These are phyloP conservation scores for Adrianichthys oophorus DNA, from an alignment of 2,797 vertebrate genomes.

Conservation along the genomic window DNA sequence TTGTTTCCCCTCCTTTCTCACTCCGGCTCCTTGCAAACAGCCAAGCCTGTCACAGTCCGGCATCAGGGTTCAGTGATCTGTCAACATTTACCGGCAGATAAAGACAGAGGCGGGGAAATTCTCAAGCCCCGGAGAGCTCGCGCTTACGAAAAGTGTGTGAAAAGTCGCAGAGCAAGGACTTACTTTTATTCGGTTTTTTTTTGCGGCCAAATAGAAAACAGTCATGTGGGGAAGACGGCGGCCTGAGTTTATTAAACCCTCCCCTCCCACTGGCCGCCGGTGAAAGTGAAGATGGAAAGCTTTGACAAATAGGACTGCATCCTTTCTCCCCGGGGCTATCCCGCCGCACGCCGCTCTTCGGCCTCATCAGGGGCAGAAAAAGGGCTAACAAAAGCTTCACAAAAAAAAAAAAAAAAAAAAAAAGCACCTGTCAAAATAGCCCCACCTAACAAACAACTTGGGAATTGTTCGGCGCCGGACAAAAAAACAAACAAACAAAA, in stretches of 20 bases:
- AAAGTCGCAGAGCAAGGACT: constrained; percentile 72
- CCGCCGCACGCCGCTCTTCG: constrained; percentile 30
- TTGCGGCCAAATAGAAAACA: constrained; percentile 89
- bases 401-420: too few relatives aligned
- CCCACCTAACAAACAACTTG: constrained; percentile 63
- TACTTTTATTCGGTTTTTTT: constrained; percentile 88
- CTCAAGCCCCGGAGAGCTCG: constrained; percentile 83
- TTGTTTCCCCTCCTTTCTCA: constrained; percentile 68
- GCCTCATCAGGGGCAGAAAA: constrained; percentile 37
- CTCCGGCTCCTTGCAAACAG: constrained; percentile 76
- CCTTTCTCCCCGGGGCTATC: constrained; percentile 82
- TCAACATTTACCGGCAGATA: constrained; percentile 90
- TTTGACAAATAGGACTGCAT: constrained; percentile 93
- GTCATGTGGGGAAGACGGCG: constrained; percentile 76
- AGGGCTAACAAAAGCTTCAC: neutral
- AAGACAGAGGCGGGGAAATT: constrained; percentile 86
- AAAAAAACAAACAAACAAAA: constrained; percentile 19
- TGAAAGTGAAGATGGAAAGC: constrained; percentile 85
- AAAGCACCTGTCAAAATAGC: constrained; percentile 24
- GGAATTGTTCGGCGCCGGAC: constrained; percentile 47
- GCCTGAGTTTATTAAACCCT: constrained; percentile 56
- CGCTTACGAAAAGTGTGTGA: constrained; percentile 62
- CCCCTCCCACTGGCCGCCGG: constrained; percentile 54
- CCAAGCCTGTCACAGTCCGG: constrained; percentile 84
- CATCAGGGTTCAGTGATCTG: constrained; percentile 92